Evolutionary conservation across 1,140 invertebrate genomes (phyloP).

Genomic region (Drosophila guanche): DNA sequence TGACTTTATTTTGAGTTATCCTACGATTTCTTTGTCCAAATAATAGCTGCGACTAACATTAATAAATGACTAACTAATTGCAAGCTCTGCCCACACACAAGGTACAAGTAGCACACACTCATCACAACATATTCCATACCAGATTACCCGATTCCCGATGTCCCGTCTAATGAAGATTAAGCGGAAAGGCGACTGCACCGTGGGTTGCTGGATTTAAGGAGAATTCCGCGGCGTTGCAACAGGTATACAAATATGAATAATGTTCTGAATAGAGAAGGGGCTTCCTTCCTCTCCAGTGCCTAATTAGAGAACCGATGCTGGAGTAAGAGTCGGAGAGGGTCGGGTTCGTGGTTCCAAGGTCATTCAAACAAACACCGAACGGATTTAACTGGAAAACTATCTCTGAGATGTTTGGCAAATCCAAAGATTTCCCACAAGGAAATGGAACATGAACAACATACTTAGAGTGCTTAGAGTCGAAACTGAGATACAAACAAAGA

Average conservation of each 20-base stretch:
- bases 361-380: slow-evolving; percentile 58
- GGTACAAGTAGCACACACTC: slow-evolving; percentile 1
- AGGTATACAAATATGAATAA: slow-evolving; percentile 67
- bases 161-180: slow-evolving; percentile 64
- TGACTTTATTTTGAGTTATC: slow-evolving; percentile 11
- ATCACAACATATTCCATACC: slow-evolving; percentile 8
- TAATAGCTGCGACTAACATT: slow-evolving; percentile 46
- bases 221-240: slow-evolving; percentile 54
- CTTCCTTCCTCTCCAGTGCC: slow-evolving; percentile 34
- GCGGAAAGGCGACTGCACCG: slow-evolving; percentile 10
- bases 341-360: slow-evolving; percentile 50
- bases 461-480: too few species aligned
- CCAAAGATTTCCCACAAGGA: slow-evolving; percentile 62
- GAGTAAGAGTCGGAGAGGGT: slow-evolving; percentile 51
- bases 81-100: slow-evolving; percentile 49
- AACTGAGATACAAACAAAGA: slow-evolving; percentile 19
- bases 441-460: slow-evolving; percentile 35
- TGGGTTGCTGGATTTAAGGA: slow-evolving; percentile 33
- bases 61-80: slow-evolving; percentile 64
- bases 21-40: slow-evolving; percentile 26
- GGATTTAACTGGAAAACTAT: slow-evolving; percentile 70
- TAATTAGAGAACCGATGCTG: slow-evolving; percentile 61
- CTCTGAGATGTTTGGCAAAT: slow-evolving; percentile 33
- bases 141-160: slow-evolving; percentile 8
- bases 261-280: slow-evolving; percentile 23